Evolutionary conservation across 2,888 invertebrate species (phyloP).

Genomic region (Iselma pallidipennis): DNA sequence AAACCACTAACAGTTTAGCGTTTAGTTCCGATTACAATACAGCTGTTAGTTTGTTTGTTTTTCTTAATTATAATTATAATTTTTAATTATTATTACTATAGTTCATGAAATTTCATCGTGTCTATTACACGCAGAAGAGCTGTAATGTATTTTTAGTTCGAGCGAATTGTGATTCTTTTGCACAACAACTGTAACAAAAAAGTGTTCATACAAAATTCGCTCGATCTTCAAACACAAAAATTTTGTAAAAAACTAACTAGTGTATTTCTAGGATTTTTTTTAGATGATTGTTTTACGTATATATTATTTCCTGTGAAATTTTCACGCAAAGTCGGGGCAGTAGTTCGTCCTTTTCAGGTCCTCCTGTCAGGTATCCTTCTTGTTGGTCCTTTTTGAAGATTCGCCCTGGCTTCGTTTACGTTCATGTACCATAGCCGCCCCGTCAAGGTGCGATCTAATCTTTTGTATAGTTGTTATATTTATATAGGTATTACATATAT

Average conservation of each 20-base stretch:
- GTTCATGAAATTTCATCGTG: slow-evolving; percentile 57
- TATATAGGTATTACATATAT: not conserved
- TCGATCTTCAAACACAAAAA: slow-evolving; percentile 27
- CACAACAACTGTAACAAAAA: slow-evolving; percentile 14
- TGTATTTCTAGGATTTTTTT: slow-evolving; percentile 21
- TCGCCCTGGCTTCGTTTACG: slow-evolving; percentile 53
- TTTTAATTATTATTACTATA: slow-evolving; percentile 15
- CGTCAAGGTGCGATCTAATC: slow-evolving; percentile 53
- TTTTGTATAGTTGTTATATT: slow-evolving; percentile 42
- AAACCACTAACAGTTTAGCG: not conserved
- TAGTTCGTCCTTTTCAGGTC: slow-evolving; percentile 56
- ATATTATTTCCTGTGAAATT: slow-evolving; percentile 32
- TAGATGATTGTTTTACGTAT: slow-evolving; percentile 20
- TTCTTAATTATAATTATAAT: not conserved
- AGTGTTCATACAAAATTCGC: slow-evolving; percentile 18
- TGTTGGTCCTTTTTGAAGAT: slow-evolving; percentile 53
- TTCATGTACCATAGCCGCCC: slow-evolving; percentile 51
- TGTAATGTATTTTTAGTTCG: slow-evolving; percentile 23
- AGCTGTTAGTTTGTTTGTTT: slow-evolving; percentile 35
- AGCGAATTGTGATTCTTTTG: slow-evolving; percentile 29
- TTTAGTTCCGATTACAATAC: slow-evolving; percentile 25
- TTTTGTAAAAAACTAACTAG: slow-evolving; percentile 30
- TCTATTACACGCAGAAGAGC: slow-evolving; percentile 31
- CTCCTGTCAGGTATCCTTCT: slow-evolving; percentile 47
- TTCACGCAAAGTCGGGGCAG: slow-evolving; percentile 52